Base-by-base conservation (phyloP, 2,113 vertebrate genomes). In the Dryoscopus gambensis region DNA sequence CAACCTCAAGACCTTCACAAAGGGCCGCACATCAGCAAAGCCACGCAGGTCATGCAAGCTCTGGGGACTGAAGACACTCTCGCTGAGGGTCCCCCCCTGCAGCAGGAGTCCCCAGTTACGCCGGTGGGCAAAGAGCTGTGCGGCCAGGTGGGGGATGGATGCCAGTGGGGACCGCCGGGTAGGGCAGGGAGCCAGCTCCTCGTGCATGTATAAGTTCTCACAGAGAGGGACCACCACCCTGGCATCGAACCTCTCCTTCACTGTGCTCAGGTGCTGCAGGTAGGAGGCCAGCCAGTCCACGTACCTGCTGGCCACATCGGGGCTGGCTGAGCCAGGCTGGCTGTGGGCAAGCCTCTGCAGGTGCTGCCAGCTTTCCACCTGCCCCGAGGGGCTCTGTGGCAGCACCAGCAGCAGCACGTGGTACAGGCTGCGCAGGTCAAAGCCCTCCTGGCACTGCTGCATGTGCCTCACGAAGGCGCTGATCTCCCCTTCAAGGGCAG, bases 61-160 rank as follows among this genome's bases (percentile, higher is more conserved):
- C 47, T 10, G 16, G 5, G 70, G 31, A 28, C 84, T 84, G 82
- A 96, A 96, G 50, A 69, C 28, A 6, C 2, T 47, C 31, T 96
- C 60, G 0, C 68, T 62, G 47, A 95, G 78, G 24, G 39, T 2
- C 0, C 40, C 44, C 15, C 68, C 65, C 14, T 20, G 75, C 42
- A 98, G 78, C 35, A 98, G 95, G 87, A 97, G 86, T 16, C 92
- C 95, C 96, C 97, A 97, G 46, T 92, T 96, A 25, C 30, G 17
- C n/a, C 65, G 11, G 55, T 65, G 37, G 46, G 83, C 8, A 6
- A 97, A 98, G 25, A 97, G 91, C 25, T 95, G 89, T 37, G 95
- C n/a, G 0, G 96, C 95, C 31, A 96, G 78, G 16, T 10, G 14
- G 0, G 89, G 84, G 31, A 97, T 94, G 55, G 97, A 96, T 25